Evolutionary conservation across 2,888 invertebrate genomes (phyloP).

Genomic region (Lasioglossum vierecki): DNA sequence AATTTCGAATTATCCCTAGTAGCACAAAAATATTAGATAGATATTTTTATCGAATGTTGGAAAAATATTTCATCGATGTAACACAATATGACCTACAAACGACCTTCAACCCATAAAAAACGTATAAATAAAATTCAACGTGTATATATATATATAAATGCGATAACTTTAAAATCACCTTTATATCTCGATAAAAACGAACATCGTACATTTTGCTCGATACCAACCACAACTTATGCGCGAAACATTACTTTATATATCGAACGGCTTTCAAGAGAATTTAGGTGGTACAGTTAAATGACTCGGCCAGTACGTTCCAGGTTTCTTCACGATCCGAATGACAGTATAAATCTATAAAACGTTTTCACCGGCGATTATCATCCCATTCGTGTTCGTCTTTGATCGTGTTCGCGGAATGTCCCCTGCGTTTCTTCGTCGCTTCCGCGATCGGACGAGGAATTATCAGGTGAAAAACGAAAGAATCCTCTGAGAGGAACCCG

Average conservation of each 20-base stretch:
- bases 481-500: constrained; percentile 28
- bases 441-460: constrained; percentile 15
- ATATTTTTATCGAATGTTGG: too few relatives aligned
- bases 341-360: constrained; percentile 3
- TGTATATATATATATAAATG: too few relatives aligned
- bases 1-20: not conserved
- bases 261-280: not conserved
- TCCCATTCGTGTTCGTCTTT: constrained; percentile 13
- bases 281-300: constrained; percentile 1
- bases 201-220: not conserved
- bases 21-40: too few relatives aligned
- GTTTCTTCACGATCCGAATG: not conserved
- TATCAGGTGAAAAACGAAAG: constrained; percentile 38
- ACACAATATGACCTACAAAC: too few relatives aligned
- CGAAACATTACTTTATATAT: not conserved
- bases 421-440: constrained; percentile 13
- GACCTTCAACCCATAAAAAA: too few relatives aligned
- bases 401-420: constrained; percentile 24
- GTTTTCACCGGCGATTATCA: constrained; percentile 23
- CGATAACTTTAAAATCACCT: not conserved
- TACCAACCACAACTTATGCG: not conserved
- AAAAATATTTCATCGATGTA: too few relatives aligned
- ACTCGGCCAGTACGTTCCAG: not conserved
- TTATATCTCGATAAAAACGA: not conserved
- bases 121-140: too few relatives aligned